phyloP scores from a whole-genome alignment of 2,797 vertebrate species.

The Emydoidea blandingii region DNA sequence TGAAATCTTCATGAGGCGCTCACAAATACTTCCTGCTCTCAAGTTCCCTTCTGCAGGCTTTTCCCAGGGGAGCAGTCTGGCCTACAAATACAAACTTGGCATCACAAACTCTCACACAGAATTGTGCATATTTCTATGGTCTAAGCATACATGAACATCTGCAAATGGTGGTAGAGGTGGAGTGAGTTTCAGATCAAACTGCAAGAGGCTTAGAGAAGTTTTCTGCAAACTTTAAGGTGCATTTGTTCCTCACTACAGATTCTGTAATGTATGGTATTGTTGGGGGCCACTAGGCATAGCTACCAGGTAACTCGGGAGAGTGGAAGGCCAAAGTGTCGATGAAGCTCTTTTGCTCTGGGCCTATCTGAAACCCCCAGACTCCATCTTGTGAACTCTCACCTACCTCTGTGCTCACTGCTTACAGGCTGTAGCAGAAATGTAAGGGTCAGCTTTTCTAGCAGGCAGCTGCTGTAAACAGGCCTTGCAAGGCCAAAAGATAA shows the following conservation, averaged over 20 bases:
- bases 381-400: too few species aligned
- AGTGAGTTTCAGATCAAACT: background rate
- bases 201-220: background rate
- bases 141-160: background rate
- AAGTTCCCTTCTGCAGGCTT: background rate
- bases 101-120: background rate
- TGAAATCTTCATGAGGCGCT: background rate
- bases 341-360: too few species aligned
- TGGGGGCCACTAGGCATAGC: too few species aligned
- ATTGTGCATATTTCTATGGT: background rate
- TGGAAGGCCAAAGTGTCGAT: too few species aligned
- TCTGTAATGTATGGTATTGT: background rate
- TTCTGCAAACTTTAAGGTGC: background rate
- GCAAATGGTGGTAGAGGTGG: background rate
- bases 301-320: too few species aligned
- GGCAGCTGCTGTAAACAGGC: too few species aligned
- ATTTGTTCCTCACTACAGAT: background rate
- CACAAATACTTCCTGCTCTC: too few species aligned
- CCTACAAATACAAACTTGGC: background rate
- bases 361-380: too few species aligned
- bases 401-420: too few species aligned
- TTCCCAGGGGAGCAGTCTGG: background rate
- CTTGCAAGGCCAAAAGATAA: too few species aligned
- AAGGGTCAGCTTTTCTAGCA: too few species aligned
- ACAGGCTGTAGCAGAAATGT: too few species aligned